Conservation (phyloP, 2,113 vertebrate genomes). For the Leptodactylus fuscus region DNA sequence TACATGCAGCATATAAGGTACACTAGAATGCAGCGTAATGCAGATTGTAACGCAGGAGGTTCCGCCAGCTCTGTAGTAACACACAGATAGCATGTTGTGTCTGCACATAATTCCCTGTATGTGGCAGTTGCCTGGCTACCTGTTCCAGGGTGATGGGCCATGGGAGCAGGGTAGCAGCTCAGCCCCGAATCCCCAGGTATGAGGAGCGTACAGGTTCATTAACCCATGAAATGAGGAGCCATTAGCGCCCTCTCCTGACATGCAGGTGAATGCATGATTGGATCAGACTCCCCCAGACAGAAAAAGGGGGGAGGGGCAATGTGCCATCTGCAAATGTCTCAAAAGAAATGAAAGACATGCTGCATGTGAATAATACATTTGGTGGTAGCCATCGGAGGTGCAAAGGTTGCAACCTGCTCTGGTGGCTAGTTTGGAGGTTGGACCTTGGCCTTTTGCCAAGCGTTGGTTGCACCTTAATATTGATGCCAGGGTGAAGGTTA, state of each 20-base stretch:
- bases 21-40: too few relatives aligned
- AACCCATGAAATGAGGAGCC: slow-evolving; percentile 15
- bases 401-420: too few relatives aligned
- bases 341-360: too few relatives aligned
- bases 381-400: too few relatives aligned
- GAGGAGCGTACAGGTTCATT: slow-evolving; percentile 11
- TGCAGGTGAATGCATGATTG: background rate
- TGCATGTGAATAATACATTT: too few relatives aligned
- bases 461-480: too few relatives aligned
- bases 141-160: slow-evolving; percentile 30
- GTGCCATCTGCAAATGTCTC: background rate
- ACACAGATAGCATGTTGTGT: background rate
- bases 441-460: too few relatives aligned
- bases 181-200: slow-evolving; percentile 21
- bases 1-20: too few relatives aligned
- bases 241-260: background rate
- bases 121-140: slow-evolving; percentile 54
- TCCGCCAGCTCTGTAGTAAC: background rate
- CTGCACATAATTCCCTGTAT: slow-evolving; percentile 1
- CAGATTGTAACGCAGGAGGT: background rate
- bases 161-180: background rate
- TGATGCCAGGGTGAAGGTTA: too few relatives aligned
- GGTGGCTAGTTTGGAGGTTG: too few relatives aligned
- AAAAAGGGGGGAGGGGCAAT: background rate
- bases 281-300: background rate